phyloP scores from a whole-genome alignment of 2,113 vertebrate genomes.

The Pantherophis guttatus region DNA sequence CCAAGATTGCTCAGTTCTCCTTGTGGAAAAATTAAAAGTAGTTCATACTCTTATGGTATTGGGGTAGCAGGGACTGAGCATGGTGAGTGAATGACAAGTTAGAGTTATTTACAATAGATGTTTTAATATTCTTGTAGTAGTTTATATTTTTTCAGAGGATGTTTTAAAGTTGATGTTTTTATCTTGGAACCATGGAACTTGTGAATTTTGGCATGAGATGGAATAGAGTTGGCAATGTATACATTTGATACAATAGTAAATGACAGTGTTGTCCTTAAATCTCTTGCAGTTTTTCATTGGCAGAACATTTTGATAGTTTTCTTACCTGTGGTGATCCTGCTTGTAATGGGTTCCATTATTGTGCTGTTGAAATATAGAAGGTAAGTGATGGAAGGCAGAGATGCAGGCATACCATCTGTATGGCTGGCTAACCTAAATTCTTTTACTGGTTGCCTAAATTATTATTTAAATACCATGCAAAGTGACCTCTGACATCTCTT shows the following conservation, averaged over 20 bases:
- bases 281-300: constrained; percentile 8
- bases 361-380: background rate
- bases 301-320: background rate
- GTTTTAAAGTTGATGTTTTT: background rate
- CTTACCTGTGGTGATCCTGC: background rate
- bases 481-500: background rate
- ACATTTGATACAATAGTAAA: background rate
- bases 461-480: too few species aligned
- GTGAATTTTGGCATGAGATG: background rate
- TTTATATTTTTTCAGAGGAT: background rate
- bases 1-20: background rate
- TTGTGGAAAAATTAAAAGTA: background rate
- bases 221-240: background rate
- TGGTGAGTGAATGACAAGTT: background rate
- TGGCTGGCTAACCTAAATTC: background rate
- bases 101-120: background rate
- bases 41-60: background rate
- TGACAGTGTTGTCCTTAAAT: background rate
- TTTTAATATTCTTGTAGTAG: background rate
- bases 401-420: too few species aligned
- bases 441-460: background rate
- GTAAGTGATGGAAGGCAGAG: background rate
- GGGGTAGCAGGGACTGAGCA: too few species aligned
- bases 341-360: background rate
- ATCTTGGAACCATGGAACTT: background rate